phyloP scores from a whole-genome alignment of 2,888 invertebrate species.

The Rugalucina vietnamica region DNA sequence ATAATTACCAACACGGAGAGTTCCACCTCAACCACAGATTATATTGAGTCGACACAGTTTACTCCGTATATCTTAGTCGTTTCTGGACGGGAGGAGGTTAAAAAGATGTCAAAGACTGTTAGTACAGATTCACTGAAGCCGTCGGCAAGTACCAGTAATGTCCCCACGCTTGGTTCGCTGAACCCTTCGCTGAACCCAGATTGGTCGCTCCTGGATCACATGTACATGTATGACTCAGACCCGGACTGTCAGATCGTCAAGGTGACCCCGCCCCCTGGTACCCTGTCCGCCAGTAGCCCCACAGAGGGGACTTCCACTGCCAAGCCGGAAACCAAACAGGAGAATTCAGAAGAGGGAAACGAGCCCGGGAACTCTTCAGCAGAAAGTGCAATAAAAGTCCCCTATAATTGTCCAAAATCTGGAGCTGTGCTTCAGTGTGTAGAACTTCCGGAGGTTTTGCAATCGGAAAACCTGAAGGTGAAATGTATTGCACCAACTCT shows the following conservation, averaged over 20 bases:
- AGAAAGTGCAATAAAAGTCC: constrained; percentile 56
- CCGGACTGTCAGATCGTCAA: constrained; percentile 79
- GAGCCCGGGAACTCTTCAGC: constrained; percentile 17
- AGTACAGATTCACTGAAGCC: constrained; percentile 63
- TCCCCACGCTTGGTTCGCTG: constrained; percentile 60
- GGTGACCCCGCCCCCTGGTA: constrained; percentile 72
- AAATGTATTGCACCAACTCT: constrained; percentile 89
- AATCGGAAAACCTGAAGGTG: constrained; percentile 85
- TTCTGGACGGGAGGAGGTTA: constrained; percentile 61
- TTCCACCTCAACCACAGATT: constrained; percentile 21
- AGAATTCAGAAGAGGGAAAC: constrained; percentile 40
- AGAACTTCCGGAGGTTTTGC: constrained; percentile 74
- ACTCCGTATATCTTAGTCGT: constrained; percentile 74
- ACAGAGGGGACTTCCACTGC: constrained; percentile 43
- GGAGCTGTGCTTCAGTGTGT: constrained; percentile 80
- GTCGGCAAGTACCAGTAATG: constrained; percentile 55
- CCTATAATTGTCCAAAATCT: constrained; percentile 41
- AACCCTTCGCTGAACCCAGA: constrained; percentile 63
- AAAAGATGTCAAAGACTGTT: constrained; percentile 57
- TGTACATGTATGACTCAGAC: constrained; percentile 72
- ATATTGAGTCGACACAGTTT: constrained; percentile 62
- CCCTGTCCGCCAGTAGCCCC: constrained; percentile 55
- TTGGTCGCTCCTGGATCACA: constrained; percentile 62
- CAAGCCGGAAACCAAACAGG: constrained; percentile 32
- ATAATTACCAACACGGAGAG: constrained; percentile 84